Conservation (phyloP, 2,113 vertebrate genomes). For the Protobothrops mucrosquamatus region DNA sequence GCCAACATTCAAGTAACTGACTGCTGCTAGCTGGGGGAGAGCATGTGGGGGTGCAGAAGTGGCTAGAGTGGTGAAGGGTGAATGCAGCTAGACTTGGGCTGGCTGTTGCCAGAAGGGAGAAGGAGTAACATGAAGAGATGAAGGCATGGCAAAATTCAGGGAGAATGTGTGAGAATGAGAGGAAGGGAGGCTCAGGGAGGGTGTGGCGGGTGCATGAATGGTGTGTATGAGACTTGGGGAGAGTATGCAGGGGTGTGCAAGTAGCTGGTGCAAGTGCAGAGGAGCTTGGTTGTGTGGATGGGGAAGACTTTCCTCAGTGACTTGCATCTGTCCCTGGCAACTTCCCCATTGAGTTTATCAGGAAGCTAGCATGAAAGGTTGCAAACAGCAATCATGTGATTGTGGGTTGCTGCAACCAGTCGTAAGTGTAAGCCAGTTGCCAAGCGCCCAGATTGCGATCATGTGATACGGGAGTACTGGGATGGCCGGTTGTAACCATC, state of each 20-base stretch:
- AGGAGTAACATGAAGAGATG: not conserved
- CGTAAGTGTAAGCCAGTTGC: not conserved
- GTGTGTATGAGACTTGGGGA: not conserved
- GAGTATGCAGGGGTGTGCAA: not conserved
- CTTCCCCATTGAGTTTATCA: not conserved
- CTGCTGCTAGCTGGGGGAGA: not conserved
- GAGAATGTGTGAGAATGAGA: not conserved
- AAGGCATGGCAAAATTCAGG: not conserved
- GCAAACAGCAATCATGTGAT: not conserved
- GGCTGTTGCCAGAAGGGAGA: not conserved
- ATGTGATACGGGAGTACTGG: not conserved
- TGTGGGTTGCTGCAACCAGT: not conserved
- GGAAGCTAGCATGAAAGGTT: not conserved
- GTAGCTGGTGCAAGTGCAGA: not conserved
- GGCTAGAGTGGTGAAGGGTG: not conserved
- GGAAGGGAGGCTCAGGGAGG: not conserved
- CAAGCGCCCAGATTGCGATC: not conserved
- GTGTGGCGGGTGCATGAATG: not conserved
- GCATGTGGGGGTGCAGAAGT: not conserved
- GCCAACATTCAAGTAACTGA: not conserved
- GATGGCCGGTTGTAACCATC: not conserved
- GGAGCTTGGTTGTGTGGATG: not conserved
- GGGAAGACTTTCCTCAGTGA: not conserved
- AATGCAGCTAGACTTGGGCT: not conserved
- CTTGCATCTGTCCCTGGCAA: not conserved